phyloP scores from a whole-genome alignment of 2,113 vertebrate species.

The Sula dactylatra region DNA sequence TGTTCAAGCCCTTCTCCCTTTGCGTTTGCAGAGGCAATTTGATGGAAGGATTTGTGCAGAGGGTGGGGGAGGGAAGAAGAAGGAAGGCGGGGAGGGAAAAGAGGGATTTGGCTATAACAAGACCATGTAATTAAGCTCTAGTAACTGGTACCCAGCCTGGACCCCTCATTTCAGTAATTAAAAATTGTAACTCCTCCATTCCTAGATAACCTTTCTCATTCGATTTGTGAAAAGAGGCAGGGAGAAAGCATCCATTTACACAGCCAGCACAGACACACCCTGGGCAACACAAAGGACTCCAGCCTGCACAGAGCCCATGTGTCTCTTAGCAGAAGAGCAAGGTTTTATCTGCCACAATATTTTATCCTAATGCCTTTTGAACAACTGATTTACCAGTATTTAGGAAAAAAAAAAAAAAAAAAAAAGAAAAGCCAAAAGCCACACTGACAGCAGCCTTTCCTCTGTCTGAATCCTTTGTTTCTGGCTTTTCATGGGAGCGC shows the following conservation, averaged over 20 bases:
- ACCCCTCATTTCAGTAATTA: conserved; percentile 7
- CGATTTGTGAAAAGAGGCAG: neutral
- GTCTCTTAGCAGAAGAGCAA: neutral
- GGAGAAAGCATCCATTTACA: conserved; percentile 34
- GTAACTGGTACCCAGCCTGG: neutral
- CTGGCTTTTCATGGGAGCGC: neutral
- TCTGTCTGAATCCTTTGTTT: conserved; percentile 28
- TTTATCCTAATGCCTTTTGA: neutral
- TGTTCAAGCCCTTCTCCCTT: neutral
- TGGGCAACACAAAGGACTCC: conserved; percentile 39
- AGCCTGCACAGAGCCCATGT: neutral
- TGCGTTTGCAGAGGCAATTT: neutral
- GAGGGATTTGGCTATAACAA: conserved; percentile 18
- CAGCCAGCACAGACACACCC: conserved; percentile 38
- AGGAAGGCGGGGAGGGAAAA: neutral
- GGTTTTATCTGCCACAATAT: neutral
- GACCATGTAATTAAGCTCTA: conserved; percentile 32
- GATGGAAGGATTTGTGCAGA: conserved; percentile 39
- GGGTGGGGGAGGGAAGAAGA: conserved; percentile 19
- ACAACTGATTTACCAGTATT: neutral
- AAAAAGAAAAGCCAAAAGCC: neutral
- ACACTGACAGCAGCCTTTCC: neutral
- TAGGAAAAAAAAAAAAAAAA: neutral
- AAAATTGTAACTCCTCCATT: neutral
- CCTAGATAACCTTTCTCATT: neutral